phyloP scores from a whole-genome alignment of 2,113 vertebrate species.

The Phalacrocorax brasilianus region DNA sequence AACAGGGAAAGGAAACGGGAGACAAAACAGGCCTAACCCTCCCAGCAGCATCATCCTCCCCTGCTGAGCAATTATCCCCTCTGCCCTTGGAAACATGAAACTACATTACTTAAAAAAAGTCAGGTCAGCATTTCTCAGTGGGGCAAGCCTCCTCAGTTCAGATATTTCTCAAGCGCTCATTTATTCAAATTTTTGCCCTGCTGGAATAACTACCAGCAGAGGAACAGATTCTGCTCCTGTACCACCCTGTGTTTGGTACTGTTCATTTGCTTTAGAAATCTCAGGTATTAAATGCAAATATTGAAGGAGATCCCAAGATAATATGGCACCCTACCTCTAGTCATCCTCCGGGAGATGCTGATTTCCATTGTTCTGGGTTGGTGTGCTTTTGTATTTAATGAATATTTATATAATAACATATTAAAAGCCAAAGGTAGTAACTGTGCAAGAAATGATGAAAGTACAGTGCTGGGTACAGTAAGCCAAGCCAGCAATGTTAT shows the following conservation, averaged over 20 bases:
- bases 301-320: not conserved
- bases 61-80: not conserved
- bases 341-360: not conserved
- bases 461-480: not conserved
- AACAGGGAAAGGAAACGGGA: not conserved
- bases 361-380: not conserved
- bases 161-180: not conserved
- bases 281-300: not conserved
- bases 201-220: not conserved
- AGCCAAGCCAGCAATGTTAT: not conserved
- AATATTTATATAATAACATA: not conserved
- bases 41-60: not conserved
- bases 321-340: not conserved
- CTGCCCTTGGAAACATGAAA: not conserved
- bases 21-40: not conserved
- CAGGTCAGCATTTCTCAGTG: not conserved
- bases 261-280: not conserved
- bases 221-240: not conserved
- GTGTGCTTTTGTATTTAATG: not conserved
- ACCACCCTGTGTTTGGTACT: not conserved
- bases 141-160: not conserved
- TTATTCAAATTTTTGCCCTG: not conserved
- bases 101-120: not conserved
- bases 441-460: not conserved
- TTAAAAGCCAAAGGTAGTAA: slow-evolving; percentile 3